These are phyloP conservation scores for Saimiri boliviensis DNA, from an alignment of 2,113 vertebrate genomes.

Conservation along the genomic window DNA sequence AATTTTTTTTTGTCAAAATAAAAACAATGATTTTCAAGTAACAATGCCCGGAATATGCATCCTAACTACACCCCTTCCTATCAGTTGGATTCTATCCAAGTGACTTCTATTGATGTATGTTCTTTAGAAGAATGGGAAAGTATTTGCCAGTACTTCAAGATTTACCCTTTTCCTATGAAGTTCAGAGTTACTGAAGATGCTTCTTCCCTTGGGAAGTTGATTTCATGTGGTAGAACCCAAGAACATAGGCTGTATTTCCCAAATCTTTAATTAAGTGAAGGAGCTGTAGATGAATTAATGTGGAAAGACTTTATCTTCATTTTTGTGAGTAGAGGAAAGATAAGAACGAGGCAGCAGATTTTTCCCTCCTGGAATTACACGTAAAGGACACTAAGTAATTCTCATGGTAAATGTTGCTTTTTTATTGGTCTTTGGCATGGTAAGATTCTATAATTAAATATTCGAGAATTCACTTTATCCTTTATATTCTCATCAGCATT, in stretches of 20 bases:
- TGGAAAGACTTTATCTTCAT: neutral
- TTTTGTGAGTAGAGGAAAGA: neutral
- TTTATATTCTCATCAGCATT: neutral
- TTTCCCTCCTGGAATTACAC: neutral
- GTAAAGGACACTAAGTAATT: neutral
- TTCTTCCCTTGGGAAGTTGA: neutral
- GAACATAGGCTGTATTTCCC: neutral
- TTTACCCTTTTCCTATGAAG: neutral
- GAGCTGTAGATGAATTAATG: neutral
- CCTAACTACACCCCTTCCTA: neutral
- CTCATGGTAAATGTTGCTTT: neutral
- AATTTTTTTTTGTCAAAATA: slow-evolving; percentile 16
- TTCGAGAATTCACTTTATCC: neutral
- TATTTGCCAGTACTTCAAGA: neutral
- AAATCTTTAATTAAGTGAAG: neutral
- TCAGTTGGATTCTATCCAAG: neutral
- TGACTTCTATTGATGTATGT: neutral
- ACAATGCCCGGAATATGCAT: neutral
- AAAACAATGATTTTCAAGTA: slow-evolving; percentile 8
- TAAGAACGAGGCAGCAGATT: neutral
- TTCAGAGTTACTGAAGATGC: neutral
- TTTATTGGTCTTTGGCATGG: neutral
- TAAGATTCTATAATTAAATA: too few relatives aligned
- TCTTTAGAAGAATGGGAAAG: neutral
- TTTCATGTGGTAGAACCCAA: neutral